Evolutionary conservation across 2,888 invertebrate genomes (phyloP).

Genomic region (Neuroscelio doddi): DNA sequence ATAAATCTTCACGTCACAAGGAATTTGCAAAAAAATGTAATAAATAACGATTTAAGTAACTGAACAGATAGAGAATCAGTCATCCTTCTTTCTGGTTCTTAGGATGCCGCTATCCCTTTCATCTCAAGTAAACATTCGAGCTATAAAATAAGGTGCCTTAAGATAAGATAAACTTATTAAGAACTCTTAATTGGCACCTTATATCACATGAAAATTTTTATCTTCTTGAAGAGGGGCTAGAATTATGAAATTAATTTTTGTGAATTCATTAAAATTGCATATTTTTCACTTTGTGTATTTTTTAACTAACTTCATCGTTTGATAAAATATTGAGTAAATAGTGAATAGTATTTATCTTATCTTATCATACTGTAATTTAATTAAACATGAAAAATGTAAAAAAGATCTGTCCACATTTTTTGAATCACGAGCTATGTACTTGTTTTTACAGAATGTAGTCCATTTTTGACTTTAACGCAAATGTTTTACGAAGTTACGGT

Average conservation of each 20-base stretch:
- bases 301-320: too few species aligned
- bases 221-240: not conserved
- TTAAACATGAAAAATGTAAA: too few species aligned
- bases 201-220: conserved; percentile 2
- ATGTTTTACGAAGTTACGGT: too few species aligned
- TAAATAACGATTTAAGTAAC: not conserved
- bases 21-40: not conserved
- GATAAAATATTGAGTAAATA: too few species aligned
- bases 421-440: too few species aligned
- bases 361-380: too few species aligned
- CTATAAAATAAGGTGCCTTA: conserved; percentile 19
- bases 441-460: too few species aligned
- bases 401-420: too few species aligned
- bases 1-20: not conserved
- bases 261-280: not conserved
- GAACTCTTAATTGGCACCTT: conserved; percentile 64
- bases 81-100: conserved; percentile 3
- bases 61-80: conserved; percentile 8
- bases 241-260: not conserved
- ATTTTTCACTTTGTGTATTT: not conserved
- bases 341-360: too few species aligned
- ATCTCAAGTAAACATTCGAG: conserved; percentile 13
- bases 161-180: conserved; percentile 69
- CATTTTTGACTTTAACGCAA: too few species aligned
- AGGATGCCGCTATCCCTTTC: conserved; percentile 9